Conservation (phyloP, 2,888 invertebrate species). For the Papilio elwesi region DNA sequence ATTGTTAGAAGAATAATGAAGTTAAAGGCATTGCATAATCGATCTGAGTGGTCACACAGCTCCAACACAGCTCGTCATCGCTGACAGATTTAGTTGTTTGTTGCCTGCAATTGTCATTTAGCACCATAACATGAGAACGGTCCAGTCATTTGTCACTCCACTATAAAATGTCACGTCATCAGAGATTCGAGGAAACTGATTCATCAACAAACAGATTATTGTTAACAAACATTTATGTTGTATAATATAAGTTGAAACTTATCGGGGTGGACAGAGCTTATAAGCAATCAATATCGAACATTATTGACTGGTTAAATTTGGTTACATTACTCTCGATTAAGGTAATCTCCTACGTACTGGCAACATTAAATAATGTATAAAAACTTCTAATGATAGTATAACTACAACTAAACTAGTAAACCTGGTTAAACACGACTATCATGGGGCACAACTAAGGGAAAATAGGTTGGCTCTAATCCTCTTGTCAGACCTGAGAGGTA, state of each 20-base stretch:
- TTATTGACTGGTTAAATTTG: too few species aligned
- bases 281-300: too few species aligned
- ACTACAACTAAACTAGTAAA: too few species aligned
- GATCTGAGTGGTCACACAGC: not conserved
- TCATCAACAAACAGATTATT: not conserved
- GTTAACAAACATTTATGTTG: not conserved
- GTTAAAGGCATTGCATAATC: not conserved
- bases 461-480: too few species aligned
- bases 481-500: too few species aligned
- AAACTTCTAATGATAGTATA: too few species aligned
- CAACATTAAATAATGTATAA: too few species aligned
- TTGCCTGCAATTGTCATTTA: not conserved
- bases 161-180: conserved; percentile 6
- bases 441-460: too few species aligned
- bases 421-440: too few species aligned
- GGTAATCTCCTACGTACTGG: too few species aligned
- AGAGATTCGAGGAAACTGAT: not conserved
- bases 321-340: too few species aligned
- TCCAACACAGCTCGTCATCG: not conserved
- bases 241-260: not conserved
- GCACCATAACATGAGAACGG: not conserved
- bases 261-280: not conserved
- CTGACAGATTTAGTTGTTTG: conserved; percentile 8
- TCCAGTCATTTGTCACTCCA: conserved; percentile 8
- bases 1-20: not conserved